phyloP scores from a whole-genome alignment of 2,797 vertebrate species.

The Capromys pilorides region DNA sequence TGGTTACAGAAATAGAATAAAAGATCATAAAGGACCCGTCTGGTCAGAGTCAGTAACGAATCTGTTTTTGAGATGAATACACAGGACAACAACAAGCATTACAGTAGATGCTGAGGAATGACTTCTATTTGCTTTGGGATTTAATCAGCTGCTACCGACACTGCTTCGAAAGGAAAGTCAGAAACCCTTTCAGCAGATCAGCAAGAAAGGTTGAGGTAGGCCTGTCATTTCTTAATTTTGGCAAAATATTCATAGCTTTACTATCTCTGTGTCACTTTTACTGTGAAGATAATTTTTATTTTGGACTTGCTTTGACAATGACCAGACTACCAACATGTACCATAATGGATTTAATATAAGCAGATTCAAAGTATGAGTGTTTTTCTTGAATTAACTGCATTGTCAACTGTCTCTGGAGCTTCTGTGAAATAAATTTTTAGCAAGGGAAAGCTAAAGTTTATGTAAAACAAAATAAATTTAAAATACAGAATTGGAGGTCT shows the following conservation, averaged over 20 bases:
- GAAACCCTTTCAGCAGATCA: neutral
- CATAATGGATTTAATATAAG: conserved; percentile 1
- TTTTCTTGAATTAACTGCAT: conserved; percentile 53
- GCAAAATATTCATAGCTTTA: conserved; percentile 16
- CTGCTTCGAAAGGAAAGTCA: neutral
- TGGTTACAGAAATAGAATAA: neutral
- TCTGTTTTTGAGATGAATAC: neutral
- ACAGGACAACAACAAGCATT: neutral
- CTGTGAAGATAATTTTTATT: neutral
- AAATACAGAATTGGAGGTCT: conserved; percentile 37
- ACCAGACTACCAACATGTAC: neutral
- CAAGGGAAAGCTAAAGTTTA: conserved; percentile 43
- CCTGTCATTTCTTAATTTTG: neutral
- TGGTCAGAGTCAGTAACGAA: neutral
- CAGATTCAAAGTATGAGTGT: conserved; percentile 40
- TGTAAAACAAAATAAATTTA: conserved; percentile 50
- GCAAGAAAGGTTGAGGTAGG: neutral
- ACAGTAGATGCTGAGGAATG: neutral
- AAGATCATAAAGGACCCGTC: neutral
- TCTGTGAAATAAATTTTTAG: conserved; percentile 59
- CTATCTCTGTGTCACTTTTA: neutral
- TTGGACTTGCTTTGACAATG: conserved; percentile 2
- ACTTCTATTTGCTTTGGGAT: conserved; percentile 1
- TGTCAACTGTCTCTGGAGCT: conserved; percentile 35
- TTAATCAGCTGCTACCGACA: neutral